A percentile compares a stretch with the other conserved stretches of the same genome.
phyloP scores from a whole-genome alignment of 2,113 vertebrate species.

The Orycteropus afer region DNA sequence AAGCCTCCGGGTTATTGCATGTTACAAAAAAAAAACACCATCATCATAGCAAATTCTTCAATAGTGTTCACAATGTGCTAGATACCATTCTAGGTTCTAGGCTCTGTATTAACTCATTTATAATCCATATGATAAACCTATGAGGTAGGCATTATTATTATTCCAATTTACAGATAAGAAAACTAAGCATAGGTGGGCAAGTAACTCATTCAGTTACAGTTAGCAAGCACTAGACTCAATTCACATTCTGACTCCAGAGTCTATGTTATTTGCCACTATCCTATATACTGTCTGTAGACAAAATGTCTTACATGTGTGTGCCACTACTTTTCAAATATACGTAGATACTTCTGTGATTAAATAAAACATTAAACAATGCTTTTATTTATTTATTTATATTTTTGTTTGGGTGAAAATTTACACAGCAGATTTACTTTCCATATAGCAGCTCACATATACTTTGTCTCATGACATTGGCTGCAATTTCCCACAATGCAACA shows the following conservation, averaged over 20 bases:
- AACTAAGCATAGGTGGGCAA: not conserved
- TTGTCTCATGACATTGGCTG: too few relatives aligned
- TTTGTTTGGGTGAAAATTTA: too few relatives aligned
- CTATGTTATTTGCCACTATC: not conserved
- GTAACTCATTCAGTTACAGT: not conserved
- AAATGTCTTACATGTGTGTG: not conserved
- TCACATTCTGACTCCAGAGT: not conserved
- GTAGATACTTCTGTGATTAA: slow-evolving; percentile 3
- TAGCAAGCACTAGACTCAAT: slow-evolving; percentile 1
- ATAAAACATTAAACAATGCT: too few relatives aligned
- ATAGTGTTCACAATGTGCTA: not conserved
- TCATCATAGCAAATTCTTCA: not conserved
- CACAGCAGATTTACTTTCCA: too few relatives aligned
- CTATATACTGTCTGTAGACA: not conserved
- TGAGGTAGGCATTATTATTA: too few relatives aligned
- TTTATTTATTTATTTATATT: too few relatives aligned
- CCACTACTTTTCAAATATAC: slow-evolving; percentile 39
- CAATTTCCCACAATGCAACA: too few relatives aligned
- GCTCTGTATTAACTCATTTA: slow-evolving; percentile 18
- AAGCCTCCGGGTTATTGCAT: not conserved
- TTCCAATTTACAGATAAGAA: too few relatives aligned
- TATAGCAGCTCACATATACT: too few relatives aligned
- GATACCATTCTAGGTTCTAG: not conserved
- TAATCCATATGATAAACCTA: not conserved
- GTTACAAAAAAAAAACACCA: not conserved